Conservation (phyloP, 1,140 invertebrate species). For the Neodiprion lecontei region DNA sequence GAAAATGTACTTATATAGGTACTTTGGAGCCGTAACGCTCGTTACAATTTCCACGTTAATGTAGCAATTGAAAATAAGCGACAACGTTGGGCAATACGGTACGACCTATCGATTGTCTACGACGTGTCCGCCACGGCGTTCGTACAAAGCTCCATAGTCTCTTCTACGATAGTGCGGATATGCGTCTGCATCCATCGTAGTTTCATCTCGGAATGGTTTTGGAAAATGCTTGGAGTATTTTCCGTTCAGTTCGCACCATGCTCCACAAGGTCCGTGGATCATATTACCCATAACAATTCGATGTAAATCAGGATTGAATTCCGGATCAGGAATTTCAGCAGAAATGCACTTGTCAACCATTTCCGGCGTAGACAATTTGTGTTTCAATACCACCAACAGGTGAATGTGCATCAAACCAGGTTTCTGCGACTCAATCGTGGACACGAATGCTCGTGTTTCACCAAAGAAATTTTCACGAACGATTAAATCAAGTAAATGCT, state of each 20-base stretch:
- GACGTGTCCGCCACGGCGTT: conserved; percentile 3
- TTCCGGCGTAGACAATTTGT: conserved; percentile 20
- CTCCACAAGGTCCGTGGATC: conserved; percentile 48
- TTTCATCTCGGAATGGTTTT: conserved; percentile 37
- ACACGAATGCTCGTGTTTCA: conserved; percentile 19
- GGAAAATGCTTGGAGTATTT: conserved; percentile 53
- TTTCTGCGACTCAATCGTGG: conserved; percentile 47
- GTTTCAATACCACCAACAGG: conserved; percentile 36
- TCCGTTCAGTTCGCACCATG: conserved; percentile 46
- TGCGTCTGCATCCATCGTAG: conserved; percentile 42
- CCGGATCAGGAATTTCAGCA: conserved; percentile 62
- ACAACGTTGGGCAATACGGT: conserved; percentile 31
- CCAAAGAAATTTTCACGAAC: conserved; percentile 23
- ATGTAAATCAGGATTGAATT: conserved; percentile 47
- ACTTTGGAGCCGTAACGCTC: neutral
- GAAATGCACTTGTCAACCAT: conserved; percentile 44
- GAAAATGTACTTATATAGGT: neutral
- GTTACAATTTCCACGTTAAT: conserved; percentile 12
- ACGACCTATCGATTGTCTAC: conserved; percentile 45
- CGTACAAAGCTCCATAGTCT: conserved; percentile 21
- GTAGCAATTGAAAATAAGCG: neutral
- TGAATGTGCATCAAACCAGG: conserved; percentile 59
- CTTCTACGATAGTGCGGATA: conserved; percentile 35
- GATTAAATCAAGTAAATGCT: conserved; percentile 24
- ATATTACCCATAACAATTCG: conserved; percentile 48